phyloP scores from a whole-genome alignment of 2,113 vertebrate species.

The Syngnathus scovelli region DNA sequence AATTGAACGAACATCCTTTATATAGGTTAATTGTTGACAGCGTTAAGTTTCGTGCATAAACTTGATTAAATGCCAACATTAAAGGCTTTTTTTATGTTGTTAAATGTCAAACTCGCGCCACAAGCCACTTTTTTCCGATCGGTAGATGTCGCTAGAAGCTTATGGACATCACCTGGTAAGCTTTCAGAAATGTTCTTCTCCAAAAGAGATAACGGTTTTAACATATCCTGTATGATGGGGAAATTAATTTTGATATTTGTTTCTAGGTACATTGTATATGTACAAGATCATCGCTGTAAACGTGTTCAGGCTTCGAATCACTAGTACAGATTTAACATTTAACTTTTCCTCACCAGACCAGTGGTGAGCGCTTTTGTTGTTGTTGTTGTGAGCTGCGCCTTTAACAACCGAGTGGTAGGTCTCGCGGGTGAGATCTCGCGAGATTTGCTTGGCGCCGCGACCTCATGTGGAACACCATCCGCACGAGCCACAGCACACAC shows the following conservation, averaged over 20 bases:
- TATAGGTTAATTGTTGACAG: neutral
- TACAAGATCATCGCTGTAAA: too few relatives aligned
- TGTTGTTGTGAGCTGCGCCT: slow-evolving; percentile 51
- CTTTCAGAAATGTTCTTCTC: neutral
- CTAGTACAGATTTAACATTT: too few relatives aligned
- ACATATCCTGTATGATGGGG: neutral
- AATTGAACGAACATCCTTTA: neutral
- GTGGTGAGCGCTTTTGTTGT: neutral
- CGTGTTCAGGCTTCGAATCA: too few relatives aligned
- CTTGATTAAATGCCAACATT: neutral
- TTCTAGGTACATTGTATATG: too few relatives aligned
- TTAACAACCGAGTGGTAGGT: slow-evolving; percentile 54
- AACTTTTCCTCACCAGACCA: neutral
- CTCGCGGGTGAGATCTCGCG: slow-evolving; percentile 65
- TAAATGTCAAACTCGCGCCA: neutral
- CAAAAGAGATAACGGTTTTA: neutral
- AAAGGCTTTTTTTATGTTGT: neutral
- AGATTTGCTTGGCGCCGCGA: slow-evolving; percentile 79
- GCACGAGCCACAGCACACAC: slow-evolving; percentile 42
- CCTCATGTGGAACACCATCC: slow-evolving; percentile 75
- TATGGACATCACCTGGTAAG: neutral
- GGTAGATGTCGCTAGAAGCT: slow-evolving; percentile 40
- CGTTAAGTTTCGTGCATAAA: neutral
- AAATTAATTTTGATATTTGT: too few relatives aligned
- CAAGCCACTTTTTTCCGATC: slow-evolving; percentile 4